Conservation (phyloP, 2,113 vertebrate species). For the Triplophysa tibetana region DNA sequence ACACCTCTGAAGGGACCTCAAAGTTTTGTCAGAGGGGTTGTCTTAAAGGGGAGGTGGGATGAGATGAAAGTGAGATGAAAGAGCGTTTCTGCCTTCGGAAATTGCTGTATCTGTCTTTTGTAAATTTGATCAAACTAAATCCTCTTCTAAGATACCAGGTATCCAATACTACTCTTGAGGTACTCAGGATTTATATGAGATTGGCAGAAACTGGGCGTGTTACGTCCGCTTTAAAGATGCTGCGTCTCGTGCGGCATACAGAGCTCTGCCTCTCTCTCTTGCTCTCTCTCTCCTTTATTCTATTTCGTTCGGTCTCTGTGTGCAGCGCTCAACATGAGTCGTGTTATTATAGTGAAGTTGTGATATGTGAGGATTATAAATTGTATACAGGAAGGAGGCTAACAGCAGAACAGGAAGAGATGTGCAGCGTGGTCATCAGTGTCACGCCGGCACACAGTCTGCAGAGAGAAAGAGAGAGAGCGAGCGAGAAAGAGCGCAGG, state of each 20-base stretch:
- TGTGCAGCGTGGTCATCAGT: constrained; percentile 53
- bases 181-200: no score
- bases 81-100: no score
- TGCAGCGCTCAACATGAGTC: constrained; percentile 63
- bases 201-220: no score
- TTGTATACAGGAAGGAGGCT: constrained; percentile 50
- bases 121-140: no score
- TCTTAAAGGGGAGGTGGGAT: constrained; percentile 42
- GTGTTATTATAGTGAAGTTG: constrained; percentile 63
- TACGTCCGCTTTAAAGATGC: constrained; percentile 1
- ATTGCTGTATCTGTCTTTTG: no score
- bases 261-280: constrained; percentile 47
- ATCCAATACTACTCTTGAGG: no score
- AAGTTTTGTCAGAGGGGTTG: not conserved
- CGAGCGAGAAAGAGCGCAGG: constrained; percentile 30
- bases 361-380: constrained; percentile 59
- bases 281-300: constrained; percentile 45
- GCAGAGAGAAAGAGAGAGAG: constrained; percentile 32
- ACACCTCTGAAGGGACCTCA: no score
- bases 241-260: constrained; percentile 27
- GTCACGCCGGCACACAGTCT: constrained; percentile 33
- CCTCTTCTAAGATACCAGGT: no score
- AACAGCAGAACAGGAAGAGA: constrained; percentile 48
- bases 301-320: constrained; percentile 39
- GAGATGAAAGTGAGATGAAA: no score